These are phyloP conservation scores for Xiphophorus couchianus DNA, from an alignment of 2,113 vertebrate species.

Conservation along the genomic window DNA sequence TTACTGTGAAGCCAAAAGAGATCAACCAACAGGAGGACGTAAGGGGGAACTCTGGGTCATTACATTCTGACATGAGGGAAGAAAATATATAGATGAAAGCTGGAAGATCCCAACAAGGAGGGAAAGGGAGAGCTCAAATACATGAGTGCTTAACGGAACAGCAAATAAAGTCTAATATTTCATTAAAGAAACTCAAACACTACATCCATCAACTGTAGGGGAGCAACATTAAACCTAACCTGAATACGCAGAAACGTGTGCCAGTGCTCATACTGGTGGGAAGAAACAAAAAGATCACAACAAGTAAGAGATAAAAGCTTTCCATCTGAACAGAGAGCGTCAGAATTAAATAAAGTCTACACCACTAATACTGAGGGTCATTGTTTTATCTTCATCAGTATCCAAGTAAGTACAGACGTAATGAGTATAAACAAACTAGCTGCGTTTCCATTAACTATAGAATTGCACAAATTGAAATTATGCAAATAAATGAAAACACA, in stretches of 20 bases:
- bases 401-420: background rate
- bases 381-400: background rate
- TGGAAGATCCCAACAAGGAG: background rate
- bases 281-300: background rate
- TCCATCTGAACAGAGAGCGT: background rate
- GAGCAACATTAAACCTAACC: conserved; percentile 62
- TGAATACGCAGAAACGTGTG: conserved; percentile 74
- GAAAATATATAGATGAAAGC: conserved; percentile 23
- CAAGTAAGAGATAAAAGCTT: conserved; percentile 3
- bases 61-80: conserved; percentile 2
- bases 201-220: background rate
- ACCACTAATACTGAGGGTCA: background rate
- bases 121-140: background rate
- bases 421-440: no score
- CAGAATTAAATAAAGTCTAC: background rate
- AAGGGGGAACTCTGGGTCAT: background rate
- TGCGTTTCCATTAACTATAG: no score
- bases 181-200: background rate
- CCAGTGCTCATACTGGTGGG: conserved; percentile 76
- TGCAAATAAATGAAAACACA: no score
- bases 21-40: background rate
- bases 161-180: conserved; percentile 9
- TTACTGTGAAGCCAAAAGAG: background rate
- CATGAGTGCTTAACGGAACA: conserved; percentile 23
- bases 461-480: no score